phyloP scores from a whole-genome alignment of 2,888 invertebrate species.

The Carterocephalus palaemon region DNA sequence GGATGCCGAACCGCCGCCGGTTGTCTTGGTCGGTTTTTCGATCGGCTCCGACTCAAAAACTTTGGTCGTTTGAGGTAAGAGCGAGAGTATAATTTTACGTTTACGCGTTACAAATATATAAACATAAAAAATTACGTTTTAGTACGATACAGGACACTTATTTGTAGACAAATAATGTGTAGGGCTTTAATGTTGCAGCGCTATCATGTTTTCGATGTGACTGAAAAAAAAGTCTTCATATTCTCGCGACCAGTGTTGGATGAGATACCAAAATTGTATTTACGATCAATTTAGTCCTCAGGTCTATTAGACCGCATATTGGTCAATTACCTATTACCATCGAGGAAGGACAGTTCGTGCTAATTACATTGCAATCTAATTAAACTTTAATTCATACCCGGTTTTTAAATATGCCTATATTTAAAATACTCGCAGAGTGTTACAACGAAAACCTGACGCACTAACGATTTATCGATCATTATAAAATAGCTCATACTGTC shows the following conservation, averaged over 20 bases:
- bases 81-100: constrained; percentile 40
- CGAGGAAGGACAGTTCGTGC: too few species aligned
- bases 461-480: not conserved
- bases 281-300: too few species aligned
- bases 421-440: too few species aligned
- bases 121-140: constrained; percentile 1
- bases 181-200: constrained; percentile 4
- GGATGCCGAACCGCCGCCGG: constrained; percentile 63
- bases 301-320: too few species aligned
- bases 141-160: constrained; percentile 8
- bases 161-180: not conserved
- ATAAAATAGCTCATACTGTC: constrained; percentile 6
- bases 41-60: constrained; percentile 73
- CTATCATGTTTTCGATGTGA: constrained; percentile 8
- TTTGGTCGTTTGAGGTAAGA: constrained; percentile 74
- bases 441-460: constrained; percentile 9
- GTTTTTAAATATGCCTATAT: too few species aligned
- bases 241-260: too few species aligned
- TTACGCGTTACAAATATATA: constrained; percentile 25
- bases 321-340: too few species aligned
- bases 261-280: too few species aligned
- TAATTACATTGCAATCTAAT: too few species aligned
- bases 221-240: too few species aligned
- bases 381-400: too few species aligned
- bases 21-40: constrained; percentile 71